Base-by-base conservation (phyloP, 2,888 invertebrate genomes). In the Mythimna albipuncta region DNA sequence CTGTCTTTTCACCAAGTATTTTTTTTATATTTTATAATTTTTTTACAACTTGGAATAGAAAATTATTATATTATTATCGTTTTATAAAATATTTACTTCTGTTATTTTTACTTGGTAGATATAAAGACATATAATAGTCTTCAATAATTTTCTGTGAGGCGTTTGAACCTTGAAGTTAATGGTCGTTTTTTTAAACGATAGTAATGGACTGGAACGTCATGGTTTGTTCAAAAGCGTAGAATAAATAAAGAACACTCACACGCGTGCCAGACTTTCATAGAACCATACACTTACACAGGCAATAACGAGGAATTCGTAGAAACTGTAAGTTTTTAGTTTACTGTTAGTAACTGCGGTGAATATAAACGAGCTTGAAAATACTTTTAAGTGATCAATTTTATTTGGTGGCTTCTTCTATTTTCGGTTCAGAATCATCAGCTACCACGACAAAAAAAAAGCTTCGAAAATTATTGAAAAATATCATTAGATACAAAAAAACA, bases 171-270 rank as follows among this genome's bases (percentile, higher is more conserved):
- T 66, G 57, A 65, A 35, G 63, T 62, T 63, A 64, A 61, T 70
- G 54, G 47, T 65, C 64, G 67, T 41, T 76, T 19, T 38, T 54
- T 54, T 64, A 66, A 38, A 38, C 65, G 50, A 21, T 66, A 52
- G 55, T 70, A 83, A 83, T 79, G 66, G 52, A 66, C 57, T 58
- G 57, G 61, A 81, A 63, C 81, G 67, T 55, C 64, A 68, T 65
- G 64, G 81, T 58, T 65, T 55, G 77, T 55, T 70, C 64, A 81
- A 63, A 69, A 75, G 57, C 76, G 58, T 66, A 67, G 32, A 81
- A 70, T 67, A 81, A 70, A 70, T 67, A 76, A 75, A 64, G 65
- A 54, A 59, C 75, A 50, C 21, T n/a, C 35, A 58, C 59, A 52
- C 7, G 19, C 58, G 50, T 57, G 35, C n/a, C 38, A 59, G 52